phyloP scores from a whole-genome alignment of 2,797 vertebrate genomes.

The Knipowitschia caucasica region DNA sequence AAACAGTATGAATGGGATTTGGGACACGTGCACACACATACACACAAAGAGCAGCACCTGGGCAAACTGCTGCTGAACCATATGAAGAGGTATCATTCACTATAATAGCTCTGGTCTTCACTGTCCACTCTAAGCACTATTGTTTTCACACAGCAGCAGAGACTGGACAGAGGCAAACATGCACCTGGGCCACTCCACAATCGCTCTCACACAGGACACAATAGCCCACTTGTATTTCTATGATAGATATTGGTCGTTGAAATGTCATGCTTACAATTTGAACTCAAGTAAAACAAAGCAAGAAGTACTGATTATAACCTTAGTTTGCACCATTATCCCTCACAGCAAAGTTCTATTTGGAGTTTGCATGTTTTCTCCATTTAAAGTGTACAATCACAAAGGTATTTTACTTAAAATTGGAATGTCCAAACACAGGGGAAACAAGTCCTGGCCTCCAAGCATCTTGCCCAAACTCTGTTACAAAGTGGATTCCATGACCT shows the following conservation, averaged over 20 bases:
- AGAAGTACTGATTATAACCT: too few species aligned
- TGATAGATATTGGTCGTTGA: not conserved
- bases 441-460: too few species aligned
- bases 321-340: too few species aligned
- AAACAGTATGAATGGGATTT: too few species aligned
- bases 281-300: too few species aligned
- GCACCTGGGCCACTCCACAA: slow-evolving; percentile 45
- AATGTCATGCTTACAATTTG: not conserved
- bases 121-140: slow-evolving; percentile 51
- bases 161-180: slow-evolving; percentile 34
- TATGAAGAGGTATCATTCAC: slow-evolving; percentile 73
- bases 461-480: too few species aligned
- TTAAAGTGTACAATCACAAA: too few species aligned
- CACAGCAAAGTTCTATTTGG: too few species aligned
- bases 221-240: not conserved
- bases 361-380: too few species aligned
- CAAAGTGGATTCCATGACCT: too few species aligned
- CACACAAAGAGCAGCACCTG: slow-evolving; percentile 76
- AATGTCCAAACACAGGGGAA: too few species aligned
- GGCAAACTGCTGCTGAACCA: slow-evolving; percentile 67
- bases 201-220: not conserved
- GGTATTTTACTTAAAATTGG: too few species aligned
- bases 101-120: slow-evolving; percentile 54
- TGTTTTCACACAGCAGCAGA: slow-evolving; percentile 48
- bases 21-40: slow-evolving; percentile 10